These are phyloP conservation scores for Asteroscopus sphinx DNA, from an alignment of 2,888 invertebrate genomes.

Conservation along the genomic window DNA sequence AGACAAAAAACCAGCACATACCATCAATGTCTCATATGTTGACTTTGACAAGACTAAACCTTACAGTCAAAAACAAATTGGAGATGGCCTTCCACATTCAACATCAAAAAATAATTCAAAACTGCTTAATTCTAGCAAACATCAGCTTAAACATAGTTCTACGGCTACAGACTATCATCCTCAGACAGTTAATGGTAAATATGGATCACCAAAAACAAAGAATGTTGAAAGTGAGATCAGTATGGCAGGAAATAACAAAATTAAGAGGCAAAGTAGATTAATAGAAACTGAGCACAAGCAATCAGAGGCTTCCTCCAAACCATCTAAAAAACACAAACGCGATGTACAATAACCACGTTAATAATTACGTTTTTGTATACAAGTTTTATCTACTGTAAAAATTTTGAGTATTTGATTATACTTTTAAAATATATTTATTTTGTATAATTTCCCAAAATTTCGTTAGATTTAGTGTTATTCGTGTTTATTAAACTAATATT, in stretches of 20 bases:
- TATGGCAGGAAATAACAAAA: constrained; percentile 67
- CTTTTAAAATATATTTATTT: constrained; percentile 15
- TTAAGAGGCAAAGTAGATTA: constrained; percentile 69
- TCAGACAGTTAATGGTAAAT: constrained; percentile 59
- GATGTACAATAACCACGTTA: constrained; percentile 54
- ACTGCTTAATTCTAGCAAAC: constrained; percentile 48
- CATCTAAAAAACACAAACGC: constrained; percentile 76
- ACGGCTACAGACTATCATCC: constrained; percentile 31
- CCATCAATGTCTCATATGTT: constrained; percentile 77
- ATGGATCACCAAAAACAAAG: constrained; percentile 58
- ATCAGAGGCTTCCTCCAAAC: constrained; percentile 63
- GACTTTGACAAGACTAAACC: constrained; percentile 85
- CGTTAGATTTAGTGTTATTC: not conserved
- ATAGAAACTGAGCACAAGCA: constrained; percentile 66
- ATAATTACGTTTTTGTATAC: constrained; percentile 8
- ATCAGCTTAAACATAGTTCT: constrained; percentile 51
- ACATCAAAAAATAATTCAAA: constrained; percentile 58
- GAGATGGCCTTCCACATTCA: constrained; percentile 64
- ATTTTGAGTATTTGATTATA: constrained; percentile 42
- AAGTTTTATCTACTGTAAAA: constrained; percentile 44
- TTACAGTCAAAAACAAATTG: constrained; percentile 68
- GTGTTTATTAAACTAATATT: not conserved
- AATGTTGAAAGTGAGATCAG: constrained; percentile 64
- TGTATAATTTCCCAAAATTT: constrained; percentile 21
- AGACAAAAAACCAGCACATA: constrained; percentile 63